Evolutionary conservation across 1,140 invertebrate species (phyloP).

Genomic region (Aphaenogaster rudis): DNA sequence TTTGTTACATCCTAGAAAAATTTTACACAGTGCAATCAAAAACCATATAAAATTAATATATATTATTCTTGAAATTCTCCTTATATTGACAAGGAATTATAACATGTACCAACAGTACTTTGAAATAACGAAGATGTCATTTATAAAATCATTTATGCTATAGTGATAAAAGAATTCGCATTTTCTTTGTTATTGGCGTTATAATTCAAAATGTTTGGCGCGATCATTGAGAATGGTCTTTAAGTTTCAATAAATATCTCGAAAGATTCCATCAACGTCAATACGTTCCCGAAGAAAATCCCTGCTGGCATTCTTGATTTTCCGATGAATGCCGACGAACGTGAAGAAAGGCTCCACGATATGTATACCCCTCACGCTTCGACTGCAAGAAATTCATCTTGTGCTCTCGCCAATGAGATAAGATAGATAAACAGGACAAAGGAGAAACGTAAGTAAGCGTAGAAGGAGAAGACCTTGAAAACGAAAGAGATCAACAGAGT

Average conservation of each 20-base stretch:
- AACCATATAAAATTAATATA: background rate
- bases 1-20: background rate
- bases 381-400: background rate
- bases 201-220: background rate
- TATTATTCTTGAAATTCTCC: background rate
- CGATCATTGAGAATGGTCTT: background rate
- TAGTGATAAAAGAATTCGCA: background rate
- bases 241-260: background rate
- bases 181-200: background rate
- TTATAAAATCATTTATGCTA: background rate
- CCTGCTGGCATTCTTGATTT: background rate
- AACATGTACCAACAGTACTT: background rate
- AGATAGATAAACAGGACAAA: background rate
- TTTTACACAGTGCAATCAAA: background rate
- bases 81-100: background rate
- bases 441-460: background rate
- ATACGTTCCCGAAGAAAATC: conserved; percentile 9
- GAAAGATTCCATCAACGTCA: background rate
- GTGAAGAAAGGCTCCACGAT: background rate
- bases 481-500: conserved; percentile 30
- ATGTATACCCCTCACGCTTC: background rate
- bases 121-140: background rate
- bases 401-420: background rate
- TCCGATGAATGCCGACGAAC: background rate
- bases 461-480: background rate